Evolutionary conservation across 2,113 vertebrate species (phyloP).

Genomic region (Peucedramus taeniatus): DNA sequence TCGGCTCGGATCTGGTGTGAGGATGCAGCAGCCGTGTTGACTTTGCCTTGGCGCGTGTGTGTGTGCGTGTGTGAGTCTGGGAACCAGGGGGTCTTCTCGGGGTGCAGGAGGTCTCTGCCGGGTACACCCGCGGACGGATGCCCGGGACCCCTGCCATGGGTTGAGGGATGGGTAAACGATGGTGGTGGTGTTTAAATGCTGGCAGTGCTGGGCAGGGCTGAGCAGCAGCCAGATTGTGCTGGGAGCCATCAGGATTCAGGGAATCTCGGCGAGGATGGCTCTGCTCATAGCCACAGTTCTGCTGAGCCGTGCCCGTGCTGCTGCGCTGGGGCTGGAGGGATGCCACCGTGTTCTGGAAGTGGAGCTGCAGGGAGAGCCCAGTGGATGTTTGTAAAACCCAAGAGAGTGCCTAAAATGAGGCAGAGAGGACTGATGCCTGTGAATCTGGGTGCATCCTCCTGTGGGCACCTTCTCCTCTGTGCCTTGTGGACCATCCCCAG

Average conservation of each 20-base stretch:
- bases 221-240: neutral
- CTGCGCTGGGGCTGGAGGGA: neutral
- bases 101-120: neutral
- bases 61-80: neutral
- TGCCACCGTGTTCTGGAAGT: accelerated
- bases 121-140: neutral
- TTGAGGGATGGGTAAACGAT: neutral
- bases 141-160: neutral
- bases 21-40: neutral
- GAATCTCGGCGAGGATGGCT: accelerated
- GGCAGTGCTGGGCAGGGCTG: neutral
- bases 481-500: neutral
- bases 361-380: neutral
- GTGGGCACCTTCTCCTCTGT: neutral
- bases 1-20: neutral
- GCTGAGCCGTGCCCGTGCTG: accelerated
- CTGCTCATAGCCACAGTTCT: neutral
- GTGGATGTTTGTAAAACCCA: neutral
- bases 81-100: neutral
- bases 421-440: neutral
- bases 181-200: neutral
- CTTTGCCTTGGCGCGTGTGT: neutral
- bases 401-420: neutral
- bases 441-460: neutral
- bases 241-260: neutral